Evolutionary conservation across 2,888 invertebrate genomes (phyloP).

Genomic region (Drosophila melanosoma): DNA sequence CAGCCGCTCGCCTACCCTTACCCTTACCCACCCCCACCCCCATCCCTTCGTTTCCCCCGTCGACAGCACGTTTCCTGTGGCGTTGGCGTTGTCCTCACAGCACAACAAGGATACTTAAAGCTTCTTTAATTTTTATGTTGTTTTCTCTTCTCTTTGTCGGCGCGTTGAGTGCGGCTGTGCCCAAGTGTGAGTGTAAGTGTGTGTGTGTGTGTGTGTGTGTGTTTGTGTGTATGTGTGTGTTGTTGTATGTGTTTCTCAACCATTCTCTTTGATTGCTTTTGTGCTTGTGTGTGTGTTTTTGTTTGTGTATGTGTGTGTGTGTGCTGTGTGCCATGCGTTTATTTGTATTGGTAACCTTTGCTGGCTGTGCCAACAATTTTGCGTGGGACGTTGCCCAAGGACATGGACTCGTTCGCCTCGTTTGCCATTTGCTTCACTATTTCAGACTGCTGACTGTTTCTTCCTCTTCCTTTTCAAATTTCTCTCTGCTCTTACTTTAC

Average conservation of each 20-base stretch:
- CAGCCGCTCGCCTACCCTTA: conserved; percentile 1
- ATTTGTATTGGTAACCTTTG: conserved; percentile 72
- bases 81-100: conserved; percentile 58
- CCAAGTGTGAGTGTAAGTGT: conserved; percentile 22
- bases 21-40: background rate
- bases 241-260: conserved; percentile 25
- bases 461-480: conserved; percentile 19
- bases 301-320: conserved; percentile 10
- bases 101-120: conserved; percentile 76
- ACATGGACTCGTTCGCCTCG: conserved; percentile 74
- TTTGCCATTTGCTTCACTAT: conserved; percentile 60
- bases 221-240: conserved; percentile 14
- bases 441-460: conserved; percentile 18
- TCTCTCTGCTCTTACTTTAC: conserved; percentile 20
- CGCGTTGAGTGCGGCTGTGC: conserved; percentile 53
- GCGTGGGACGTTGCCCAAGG: conserved; percentile 81
- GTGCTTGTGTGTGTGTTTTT: conserved; percentile 34
- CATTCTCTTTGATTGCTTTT: conserved; percentile 42
- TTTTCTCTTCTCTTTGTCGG: conserved; percentile 76
- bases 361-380: conserved; percentile 67
- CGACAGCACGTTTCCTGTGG: conserved; percentile 47
- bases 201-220: conserved; percentile 33
- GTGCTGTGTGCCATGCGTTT: conserved; percentile 14
- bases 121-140: conserved; percentile 81
- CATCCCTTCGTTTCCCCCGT: background rate